These are phyloP conservation scores for Odontesthes bonariensis DNA, from an alignment of 2,113 vertebrate species.

Conservation along the genomic window DNA sequence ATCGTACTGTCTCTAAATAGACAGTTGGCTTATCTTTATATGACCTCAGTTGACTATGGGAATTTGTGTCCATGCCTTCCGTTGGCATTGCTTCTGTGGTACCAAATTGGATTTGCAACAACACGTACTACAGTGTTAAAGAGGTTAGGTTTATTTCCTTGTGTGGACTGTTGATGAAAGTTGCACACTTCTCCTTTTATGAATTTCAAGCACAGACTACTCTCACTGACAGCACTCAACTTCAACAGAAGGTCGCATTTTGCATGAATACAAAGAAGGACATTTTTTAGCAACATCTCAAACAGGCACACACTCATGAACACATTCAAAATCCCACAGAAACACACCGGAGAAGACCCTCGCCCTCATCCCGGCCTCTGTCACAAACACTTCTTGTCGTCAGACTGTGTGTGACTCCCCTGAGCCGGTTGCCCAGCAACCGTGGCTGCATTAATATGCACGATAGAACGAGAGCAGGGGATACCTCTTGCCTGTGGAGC, in stretches of 20 bases:
- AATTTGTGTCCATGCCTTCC: too few relatives aligned
- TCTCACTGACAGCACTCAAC: background rate
- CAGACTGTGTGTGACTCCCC: constrained; percentile 83
- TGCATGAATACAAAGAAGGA: background rate
- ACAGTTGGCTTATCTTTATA: too few relatives aligned
- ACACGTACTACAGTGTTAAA: too few relatives aligned
- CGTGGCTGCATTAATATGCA: constrained; percentile 88
- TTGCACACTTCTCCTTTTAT: background rate
- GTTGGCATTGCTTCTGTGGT: too few relatives aligned
- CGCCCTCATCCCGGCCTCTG: constrained; percentile 68
- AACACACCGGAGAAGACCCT: constrained; percentile 62
- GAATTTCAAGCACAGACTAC: background rate
- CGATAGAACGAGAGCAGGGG: constrained; percentile 82
- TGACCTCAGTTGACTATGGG: too few relatives aligned
- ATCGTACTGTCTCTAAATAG: too few relatives aligned
- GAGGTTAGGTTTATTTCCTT: background rate
- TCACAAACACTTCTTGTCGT: constrained; percentile 76
- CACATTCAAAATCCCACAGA: constrained; percentile 9
- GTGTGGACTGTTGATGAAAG: background rate
- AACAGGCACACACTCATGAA: background rate
- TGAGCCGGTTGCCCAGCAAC: constrained; percentile 92
- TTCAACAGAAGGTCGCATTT: background rate
- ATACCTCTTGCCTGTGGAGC: constrained; percentile 79
- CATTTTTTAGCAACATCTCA: background rate
- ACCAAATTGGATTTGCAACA: too few relatives aligned